Evolutionary conservation across 2,888 invertebrate genomes (phyloP).

Genomic region (Romanomermis culicivorax): DNA sequence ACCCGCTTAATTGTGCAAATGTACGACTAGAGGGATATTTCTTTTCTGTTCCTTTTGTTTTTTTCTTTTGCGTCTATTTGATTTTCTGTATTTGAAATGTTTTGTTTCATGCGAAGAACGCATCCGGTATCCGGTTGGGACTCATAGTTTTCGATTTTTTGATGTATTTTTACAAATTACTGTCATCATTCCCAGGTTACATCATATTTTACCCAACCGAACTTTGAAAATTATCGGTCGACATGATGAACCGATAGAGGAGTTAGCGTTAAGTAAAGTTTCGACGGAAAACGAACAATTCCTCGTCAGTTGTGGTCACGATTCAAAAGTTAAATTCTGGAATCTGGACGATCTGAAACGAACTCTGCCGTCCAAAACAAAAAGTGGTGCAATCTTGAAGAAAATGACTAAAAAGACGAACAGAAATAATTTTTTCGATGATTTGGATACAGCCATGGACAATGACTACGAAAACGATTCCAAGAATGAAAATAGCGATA

Average conservation of each 20-base stretch:
- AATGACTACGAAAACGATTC: not conserved
- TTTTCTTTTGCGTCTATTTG: too few species aligned
- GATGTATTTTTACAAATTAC: too few species aligned
- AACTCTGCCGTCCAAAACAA: not conserved
- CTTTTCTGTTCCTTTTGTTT: too few species aligned
- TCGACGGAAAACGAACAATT: not conserved
- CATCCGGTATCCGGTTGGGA: too few species aligned
- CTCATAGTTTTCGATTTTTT: too few species aligned
- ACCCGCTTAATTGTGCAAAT: too few species aligned
- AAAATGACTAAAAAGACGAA: not conserved
- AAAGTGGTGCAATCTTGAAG: not conserved
- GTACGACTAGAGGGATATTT: too few species aligned
- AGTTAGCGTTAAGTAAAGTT: not conserved
- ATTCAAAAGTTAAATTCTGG: not conserved
- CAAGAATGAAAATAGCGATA: not conserved
- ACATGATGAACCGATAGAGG: not conserved
- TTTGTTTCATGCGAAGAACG: too few species aligned
- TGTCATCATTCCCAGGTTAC: too few species aligned
- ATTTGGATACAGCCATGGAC: not conserved
- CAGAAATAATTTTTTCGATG: not conserved
- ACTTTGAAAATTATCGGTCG: not conserved
- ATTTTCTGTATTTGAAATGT: too few species aligned
- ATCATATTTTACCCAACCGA: not conserved
- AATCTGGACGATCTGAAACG: not conserved
- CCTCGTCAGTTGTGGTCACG: not conserved